Evolutionary conservation across 2,113 vertebrate species (phyloP).

Genomic region (Anhinga rufa): DNA sequence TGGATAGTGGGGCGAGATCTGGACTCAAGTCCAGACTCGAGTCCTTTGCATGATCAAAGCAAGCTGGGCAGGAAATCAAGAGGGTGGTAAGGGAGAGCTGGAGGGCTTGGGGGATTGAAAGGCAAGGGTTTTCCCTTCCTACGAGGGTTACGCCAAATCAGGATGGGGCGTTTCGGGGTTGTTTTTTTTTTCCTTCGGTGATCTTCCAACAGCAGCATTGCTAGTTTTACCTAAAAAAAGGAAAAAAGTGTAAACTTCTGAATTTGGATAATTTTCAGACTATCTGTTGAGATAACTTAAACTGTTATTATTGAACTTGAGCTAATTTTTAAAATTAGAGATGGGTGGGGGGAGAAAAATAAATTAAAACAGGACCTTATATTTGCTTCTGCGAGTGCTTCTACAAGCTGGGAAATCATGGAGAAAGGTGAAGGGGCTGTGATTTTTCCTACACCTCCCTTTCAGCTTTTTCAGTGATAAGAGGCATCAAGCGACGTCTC

Average conservation of each 20-base stretch:
- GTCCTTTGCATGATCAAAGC: not conserved
- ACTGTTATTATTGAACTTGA: not conserved
- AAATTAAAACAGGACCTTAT: not conserved
- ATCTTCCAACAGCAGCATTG: not conserved
- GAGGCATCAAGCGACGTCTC: not conserved
- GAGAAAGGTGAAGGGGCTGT: not conserved
- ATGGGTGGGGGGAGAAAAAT: not conserved
- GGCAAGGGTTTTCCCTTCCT: not conserved
- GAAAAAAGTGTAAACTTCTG: not conserved
- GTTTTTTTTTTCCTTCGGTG: not conserved
- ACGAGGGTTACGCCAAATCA: not conserved
- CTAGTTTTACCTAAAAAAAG: not conserved
- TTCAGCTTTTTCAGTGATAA: not conserved
- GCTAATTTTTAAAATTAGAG: not conserved
- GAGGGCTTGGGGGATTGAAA: not conserved
- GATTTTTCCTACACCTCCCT: not conserved
- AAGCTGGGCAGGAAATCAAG: not conserved
- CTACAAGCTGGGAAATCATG: not conserved
- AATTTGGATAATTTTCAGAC: not conserved
- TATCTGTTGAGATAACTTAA: not conserved
- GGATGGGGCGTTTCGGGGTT: not conserved
- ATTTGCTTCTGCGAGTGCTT: not conserved
- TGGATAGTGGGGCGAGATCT: not conserved
- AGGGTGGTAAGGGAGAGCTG: not conserved
- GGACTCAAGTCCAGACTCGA: fast-evolving